These are phyloP conservation scores for Onthophagus sagittarius DNA, from an alignment of 2,888 invertebrate species.

Conservation along the genomic window DNA sequence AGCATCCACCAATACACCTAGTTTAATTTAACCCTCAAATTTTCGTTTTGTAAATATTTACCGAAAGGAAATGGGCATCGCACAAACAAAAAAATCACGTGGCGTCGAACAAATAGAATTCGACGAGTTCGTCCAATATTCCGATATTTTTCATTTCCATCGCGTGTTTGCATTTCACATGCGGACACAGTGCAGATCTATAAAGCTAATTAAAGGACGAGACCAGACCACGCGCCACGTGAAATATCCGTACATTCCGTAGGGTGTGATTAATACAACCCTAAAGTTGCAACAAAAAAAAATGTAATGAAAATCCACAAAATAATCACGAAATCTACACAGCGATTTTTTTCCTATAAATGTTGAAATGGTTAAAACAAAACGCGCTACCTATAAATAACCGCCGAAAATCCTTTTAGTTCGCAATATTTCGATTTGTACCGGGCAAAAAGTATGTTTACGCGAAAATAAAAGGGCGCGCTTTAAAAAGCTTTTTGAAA, in stretches of 20 bases:
- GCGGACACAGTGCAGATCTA: not conserved
- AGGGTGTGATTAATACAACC: not conserved
- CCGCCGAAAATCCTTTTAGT: not conserved
- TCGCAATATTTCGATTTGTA: not conserved
- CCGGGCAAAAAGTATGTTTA: not conserved
- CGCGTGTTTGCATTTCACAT: not conserved
- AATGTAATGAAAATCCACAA: not conserved
- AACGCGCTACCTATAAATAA: not conserved
- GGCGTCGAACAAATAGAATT: not conserved
- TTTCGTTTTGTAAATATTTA: not conserved
- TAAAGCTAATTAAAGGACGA: not conserved
- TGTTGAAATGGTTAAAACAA: not conserved
- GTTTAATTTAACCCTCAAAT: not conserved
- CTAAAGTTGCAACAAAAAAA: not conserved
- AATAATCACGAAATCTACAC: not conserved
- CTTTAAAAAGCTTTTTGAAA: not conserved
- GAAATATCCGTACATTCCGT: not conserved
- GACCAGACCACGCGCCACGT: not conserved
- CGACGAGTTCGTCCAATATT: not conserved
- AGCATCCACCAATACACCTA: not conserved
- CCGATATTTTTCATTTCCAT: not conserved
- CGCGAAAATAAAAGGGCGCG: not conserved
- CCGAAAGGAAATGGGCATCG: not conserved
- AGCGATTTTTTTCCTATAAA: not conserved
- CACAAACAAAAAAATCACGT: not conserved